These are phyloP conservation scores for Lacerta viridis DNA, from an alignment of 2,797 vertebrate genomes.

Conservation along the genomic window DNA sequence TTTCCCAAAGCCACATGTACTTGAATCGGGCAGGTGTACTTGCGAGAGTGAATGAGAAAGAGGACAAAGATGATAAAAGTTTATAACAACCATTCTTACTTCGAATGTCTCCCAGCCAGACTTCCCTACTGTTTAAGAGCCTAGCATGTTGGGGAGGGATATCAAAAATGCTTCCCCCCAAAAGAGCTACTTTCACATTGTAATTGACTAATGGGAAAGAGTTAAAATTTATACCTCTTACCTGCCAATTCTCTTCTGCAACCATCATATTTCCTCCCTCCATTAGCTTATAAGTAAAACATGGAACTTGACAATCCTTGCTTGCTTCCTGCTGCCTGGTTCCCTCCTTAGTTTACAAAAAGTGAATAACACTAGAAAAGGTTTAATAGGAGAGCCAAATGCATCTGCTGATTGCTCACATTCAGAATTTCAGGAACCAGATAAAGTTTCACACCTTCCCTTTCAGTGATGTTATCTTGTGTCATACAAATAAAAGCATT, in stretches of 20 bases:
- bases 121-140: no score
- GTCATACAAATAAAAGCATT: not conserved
- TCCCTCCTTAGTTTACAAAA: not conserved
- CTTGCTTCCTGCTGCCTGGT: not conserved
- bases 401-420: not conserved
- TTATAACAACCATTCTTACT: not conserved
- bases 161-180: not conserved
- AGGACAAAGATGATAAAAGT: not conserved
- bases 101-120: not conserved
- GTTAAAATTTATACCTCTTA: no score
- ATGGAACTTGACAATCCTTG: no score
- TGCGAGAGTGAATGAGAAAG: not conserved
- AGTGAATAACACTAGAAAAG: not conserved
- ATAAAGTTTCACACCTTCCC: not conserved
- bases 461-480: not conserved
- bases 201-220: no score
- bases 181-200: not conserved
- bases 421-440: not conserved
- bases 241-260: not conserved
- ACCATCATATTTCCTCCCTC: not conserved
- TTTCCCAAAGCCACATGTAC: not conserved
- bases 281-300: not conserved
- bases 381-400: not conserved
- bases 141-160: no score
- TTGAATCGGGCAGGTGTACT: not conserved